phyloP scores from a whole-genome alignment of 2,113 vertebrate species.

The Telmatochromis sp. region DNA sequence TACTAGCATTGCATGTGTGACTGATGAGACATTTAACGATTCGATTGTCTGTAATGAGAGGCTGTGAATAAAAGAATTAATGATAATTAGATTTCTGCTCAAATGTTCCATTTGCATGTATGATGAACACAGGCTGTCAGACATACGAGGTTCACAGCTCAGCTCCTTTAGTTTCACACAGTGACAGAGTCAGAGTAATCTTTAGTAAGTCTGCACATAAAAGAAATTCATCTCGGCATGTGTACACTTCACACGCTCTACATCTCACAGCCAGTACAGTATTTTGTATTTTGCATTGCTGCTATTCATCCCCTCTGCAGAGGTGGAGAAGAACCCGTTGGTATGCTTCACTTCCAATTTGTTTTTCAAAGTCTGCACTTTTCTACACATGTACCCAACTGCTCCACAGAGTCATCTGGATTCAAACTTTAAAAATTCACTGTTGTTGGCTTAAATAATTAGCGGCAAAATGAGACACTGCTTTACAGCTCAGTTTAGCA shows the following conservation, averaged over 20 bases:
- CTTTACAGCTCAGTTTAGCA: neutral
- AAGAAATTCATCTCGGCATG: neutral
- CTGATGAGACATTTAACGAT: neutral
- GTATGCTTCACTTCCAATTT: neutral
- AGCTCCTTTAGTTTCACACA: neutral
- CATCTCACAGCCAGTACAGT: neutral
- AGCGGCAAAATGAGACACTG: neutral
- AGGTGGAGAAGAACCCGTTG: neutral
- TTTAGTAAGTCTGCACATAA: neutral
- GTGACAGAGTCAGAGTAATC: neutral
- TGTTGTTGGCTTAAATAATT: neutral
- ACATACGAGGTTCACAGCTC: neutral
- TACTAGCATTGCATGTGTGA: neutral
- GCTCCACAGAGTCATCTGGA: neutral
- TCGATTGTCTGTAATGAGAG: neutral
- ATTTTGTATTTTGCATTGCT: neutral
- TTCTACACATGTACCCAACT: neutral
- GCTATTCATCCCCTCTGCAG: neutral
- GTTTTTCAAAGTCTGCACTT: neutral
- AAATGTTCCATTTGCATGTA: neutral
- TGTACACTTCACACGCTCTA: neutral
- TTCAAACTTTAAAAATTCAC: neutral
- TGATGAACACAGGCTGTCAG: neutral
- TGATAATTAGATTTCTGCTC: neutral
- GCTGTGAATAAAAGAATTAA: neutral